Evolutionary conservation across 2,797 vertebrate genomes (phyloP).

Genomic region (Trachurus trachurus): DNA sequence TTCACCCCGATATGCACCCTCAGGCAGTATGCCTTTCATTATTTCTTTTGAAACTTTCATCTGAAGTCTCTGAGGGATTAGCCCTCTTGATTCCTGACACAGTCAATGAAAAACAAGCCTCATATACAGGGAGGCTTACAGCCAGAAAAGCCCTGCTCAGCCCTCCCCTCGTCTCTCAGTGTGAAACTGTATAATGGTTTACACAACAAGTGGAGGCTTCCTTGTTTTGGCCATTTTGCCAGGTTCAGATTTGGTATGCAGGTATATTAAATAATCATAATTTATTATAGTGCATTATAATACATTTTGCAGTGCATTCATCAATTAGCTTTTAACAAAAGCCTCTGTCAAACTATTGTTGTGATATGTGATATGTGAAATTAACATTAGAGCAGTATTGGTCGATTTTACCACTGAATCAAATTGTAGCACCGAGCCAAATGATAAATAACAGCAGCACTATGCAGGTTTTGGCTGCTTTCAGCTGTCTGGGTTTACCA

Average conservation of each 20-base stretch:
- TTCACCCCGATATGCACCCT: constrained; percentile 87
- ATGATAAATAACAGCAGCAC: background rate
- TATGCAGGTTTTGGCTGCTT: background rate
- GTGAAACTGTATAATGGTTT: constrained; percentile 75
- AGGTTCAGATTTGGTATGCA: constrained; percentile 14
- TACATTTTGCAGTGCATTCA: background rate
- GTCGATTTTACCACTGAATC: background rate
- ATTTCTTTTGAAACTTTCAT: constrained; percentile 91
- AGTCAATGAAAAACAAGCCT: constrained; percentile 90
- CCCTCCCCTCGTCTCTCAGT: constrained; percentile 61
- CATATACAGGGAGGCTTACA: constrained; percentile 85
- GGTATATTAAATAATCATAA: background rate
- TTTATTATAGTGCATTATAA: background rate
- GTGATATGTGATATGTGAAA: background rate
- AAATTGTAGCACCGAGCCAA: background rate
- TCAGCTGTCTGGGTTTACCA: background rate
- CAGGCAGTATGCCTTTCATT: constrained; percentile 87
- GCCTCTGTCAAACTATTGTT: background rate
- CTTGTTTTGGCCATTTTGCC: constrained; percentile 31
- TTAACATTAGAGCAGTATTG: background rate
- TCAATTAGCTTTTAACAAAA: background rate
- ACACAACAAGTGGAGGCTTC: constrained; percentile 70
- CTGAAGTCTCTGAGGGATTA: constrained; percentile 89
- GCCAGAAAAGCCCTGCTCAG: constrained; percentile 73
- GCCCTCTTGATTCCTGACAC: constrained; percentile 90